phyloP scores from a whole-genome alignment of 2,888 invertebrate genomes.

The Agrotis puta region DNA sequence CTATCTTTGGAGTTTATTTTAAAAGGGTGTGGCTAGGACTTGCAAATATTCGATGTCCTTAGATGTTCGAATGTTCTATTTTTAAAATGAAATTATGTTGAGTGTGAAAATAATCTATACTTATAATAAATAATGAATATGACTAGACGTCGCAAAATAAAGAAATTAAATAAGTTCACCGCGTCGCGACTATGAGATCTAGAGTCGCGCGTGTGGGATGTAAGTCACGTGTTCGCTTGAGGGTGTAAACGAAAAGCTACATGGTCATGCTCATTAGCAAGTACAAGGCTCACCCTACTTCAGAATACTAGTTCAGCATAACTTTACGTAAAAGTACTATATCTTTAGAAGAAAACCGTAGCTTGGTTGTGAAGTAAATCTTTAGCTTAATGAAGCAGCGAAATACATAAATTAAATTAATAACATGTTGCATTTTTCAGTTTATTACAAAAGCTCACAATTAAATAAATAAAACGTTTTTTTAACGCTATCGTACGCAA shows the following conservation, averaged over 20 bases:
- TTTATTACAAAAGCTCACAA: no score
- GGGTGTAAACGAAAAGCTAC: constrained; percentile 10
- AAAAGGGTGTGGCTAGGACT: constrained; percentile 1
- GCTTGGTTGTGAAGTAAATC: neutral
- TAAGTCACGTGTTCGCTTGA: neutral
- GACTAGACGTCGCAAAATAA: neutral
- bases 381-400: neutral
- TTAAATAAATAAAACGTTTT: no score
- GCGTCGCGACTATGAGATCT: neutral
- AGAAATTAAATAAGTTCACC: neutral
- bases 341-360: neutral
- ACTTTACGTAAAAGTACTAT: neutral
- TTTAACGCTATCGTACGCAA: no score
- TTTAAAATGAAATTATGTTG: no score
- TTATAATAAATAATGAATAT: no score
- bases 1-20: constrained; percentile 16
- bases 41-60: no score
- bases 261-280: constrained; percentile 50
- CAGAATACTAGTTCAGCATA: neutral
- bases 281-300: constrained; percentile 25
- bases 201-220: neutral
- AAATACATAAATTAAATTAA: neutral
- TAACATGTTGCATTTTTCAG: no score
- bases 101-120: no score
- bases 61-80: no score